Percentiles rank a stretch among this genome's conserved stretches.
Conservation (phyloP, 2,797 vertebrate genomes). For the Halcyon badia region DNA sequence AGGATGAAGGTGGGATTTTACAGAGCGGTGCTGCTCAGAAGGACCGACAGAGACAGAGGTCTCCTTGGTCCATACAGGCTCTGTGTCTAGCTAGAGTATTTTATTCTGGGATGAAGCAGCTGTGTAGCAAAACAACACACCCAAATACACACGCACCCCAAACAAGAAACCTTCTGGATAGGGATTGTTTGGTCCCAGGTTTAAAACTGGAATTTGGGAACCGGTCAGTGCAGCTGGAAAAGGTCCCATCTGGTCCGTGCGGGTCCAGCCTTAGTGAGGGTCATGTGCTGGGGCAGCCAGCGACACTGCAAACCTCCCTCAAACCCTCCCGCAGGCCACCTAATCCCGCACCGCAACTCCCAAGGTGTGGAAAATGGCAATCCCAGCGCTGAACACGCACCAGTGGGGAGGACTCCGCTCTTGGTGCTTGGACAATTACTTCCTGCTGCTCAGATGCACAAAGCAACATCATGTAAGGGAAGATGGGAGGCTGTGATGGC, state of each 20-base stretch:
- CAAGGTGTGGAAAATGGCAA: neutral
- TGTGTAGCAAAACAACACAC: neutral
- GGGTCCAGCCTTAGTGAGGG: neutral
- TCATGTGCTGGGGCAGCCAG: neutral
- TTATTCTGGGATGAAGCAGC: constrained; percentile 30
- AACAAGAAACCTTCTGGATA: neutral
- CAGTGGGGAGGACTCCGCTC: neutral
- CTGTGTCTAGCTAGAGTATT: neutral
- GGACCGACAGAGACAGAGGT: neutral
- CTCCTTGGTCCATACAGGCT: neutral
- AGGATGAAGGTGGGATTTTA: neutral
- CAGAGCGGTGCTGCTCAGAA: neutral
- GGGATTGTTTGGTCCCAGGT: neutral
- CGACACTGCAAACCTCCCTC: neutral
- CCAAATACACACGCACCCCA: neutral
- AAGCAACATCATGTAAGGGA: accelerated
- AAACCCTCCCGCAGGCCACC: neutral
- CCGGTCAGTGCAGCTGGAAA: constrained; percentile 9
- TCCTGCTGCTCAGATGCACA: neutral
- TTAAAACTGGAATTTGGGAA: constrained; percentile 54
- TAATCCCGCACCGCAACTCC: neutral
- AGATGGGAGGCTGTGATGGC: neutral
- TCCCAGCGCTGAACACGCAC: neutral
- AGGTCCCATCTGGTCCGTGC: neutral
- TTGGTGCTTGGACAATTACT: neutral